Conservation (phyloP, 2,797 vertebrate genomes). For the Danionella dracula region DNA sequence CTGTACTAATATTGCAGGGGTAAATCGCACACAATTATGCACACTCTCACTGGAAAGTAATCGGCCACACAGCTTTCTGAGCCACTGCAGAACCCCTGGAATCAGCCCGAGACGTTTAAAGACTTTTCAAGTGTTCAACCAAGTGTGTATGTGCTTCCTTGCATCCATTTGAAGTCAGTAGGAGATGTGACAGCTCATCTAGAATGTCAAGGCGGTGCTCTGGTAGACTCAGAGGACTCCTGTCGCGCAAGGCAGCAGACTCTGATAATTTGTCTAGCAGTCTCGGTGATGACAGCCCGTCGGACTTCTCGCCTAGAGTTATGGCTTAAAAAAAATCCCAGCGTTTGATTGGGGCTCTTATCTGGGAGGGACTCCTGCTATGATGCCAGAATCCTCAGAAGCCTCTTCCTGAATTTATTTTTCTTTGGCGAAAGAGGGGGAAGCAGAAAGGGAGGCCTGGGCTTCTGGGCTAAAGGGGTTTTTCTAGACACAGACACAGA, state of each 20-base stretch:
- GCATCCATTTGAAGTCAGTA: slow-evolving; percentile 55
- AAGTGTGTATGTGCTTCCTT: slow-evolving; percentile 25
- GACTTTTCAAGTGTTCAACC: slow-evolving; percentile 1
- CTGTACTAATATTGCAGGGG: too few species aligned
- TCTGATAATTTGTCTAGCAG: slow-evolving; percentile 65
- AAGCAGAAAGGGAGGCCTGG: slow-evolving; percentile 9
- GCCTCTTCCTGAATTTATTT: slow-evolving; percentile 57
- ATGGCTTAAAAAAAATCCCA: slow-evolving; percentile 48
- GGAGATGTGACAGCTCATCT: slow-evolving; percentile 67
- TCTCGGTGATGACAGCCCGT: slow-evolving; percentile 60
- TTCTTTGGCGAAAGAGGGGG: slow-evolving; percentile 48
- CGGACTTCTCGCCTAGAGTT: slow-evolving; percentile 42
- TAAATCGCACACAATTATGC: slow-evolving; percentile 26
- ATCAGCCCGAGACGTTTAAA: slow-evolving; percentile 11
- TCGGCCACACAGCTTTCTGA: slow-evolving; percentile 32
- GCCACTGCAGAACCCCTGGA: slow-evolving; percentile 26
- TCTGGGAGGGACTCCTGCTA: slow-evolving; percentile 43
- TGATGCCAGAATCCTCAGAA: slow-evolving; percentile 52
- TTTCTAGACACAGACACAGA: slow-evolving; percentile 72
- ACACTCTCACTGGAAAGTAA: slow-evolving; percentile 20
- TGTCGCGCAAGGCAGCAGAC: slow-evolving; percentile 49
- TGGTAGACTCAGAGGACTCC: slow-evolving; percentile 52
- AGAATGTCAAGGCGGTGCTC: slow-evolving; percentile 59
- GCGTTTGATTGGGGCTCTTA: slow-evolving; percentile 49
- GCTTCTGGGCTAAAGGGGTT: slow-evolving; percentile 33